Conservation (phyloP, 2,113 vertebrate genomes). For the Phoxinus phoxinus region DNA sequence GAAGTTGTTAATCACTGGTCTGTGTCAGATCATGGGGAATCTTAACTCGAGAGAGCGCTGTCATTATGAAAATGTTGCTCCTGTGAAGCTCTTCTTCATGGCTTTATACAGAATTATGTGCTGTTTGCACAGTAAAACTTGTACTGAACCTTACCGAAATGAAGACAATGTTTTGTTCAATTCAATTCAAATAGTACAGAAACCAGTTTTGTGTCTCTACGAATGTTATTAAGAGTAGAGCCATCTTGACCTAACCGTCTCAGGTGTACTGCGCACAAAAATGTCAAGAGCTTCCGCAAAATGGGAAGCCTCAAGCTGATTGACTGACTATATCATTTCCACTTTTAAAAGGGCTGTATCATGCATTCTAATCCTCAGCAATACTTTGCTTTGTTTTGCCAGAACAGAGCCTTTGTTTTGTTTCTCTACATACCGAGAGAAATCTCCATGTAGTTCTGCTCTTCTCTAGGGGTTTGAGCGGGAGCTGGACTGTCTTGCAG, state of each 20-base stretch:
- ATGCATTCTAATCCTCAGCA: neutral
- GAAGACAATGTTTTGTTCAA: neutral
- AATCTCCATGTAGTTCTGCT: slow-evolving; percentile 22
- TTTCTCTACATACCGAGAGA: neutral
- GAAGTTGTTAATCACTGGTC: neutral
- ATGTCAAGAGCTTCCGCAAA: neutral
- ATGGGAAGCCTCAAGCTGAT: neutral
- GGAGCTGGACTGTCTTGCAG: slow-evolving; percentile 38
- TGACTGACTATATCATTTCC: neutral
- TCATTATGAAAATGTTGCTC: neutral
- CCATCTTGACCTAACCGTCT: neutral
- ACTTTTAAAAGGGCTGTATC: neutral
- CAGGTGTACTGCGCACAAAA: neutral
- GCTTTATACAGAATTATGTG: neutral
- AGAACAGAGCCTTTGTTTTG: slow-evolving; percentile 1
- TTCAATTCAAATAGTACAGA: no score
- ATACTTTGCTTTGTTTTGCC: slow-evolving; percentile 17
- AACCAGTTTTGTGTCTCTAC: neutral
- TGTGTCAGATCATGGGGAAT: neutral
- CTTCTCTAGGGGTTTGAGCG: slow-evolving; percentile 48
- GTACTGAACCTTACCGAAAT: neutral
- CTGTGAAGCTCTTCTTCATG: neutral
- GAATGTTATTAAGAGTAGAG: neutral
- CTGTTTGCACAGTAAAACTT: neutral
- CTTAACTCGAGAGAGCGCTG: neutral